Conservation (phyloP, 2,113 vertebrate species). For the Aplodontia rufa region DNA sequence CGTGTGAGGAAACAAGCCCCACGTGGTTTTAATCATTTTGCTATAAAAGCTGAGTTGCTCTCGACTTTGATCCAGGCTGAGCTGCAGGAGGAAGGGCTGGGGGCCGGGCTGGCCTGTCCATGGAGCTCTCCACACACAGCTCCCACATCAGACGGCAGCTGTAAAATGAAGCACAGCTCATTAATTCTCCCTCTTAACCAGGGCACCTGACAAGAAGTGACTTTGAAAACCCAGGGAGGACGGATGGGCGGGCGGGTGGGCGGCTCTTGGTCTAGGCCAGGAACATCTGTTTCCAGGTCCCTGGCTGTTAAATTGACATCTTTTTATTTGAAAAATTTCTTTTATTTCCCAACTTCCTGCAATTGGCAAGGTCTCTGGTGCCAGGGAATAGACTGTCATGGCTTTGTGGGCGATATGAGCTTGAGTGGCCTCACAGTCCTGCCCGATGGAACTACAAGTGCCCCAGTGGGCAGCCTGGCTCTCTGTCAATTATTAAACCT, state of each 20-base stretch:
- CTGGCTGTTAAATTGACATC: constrained; percentile 88
- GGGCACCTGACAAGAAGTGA: constrained; percentile 89
- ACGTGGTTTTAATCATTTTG: constrained; percentile 85
- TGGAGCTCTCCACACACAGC: constrained; percentile 77
- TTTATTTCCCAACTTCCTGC: constrained; percentile 88
- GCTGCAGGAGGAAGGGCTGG: constrained; percentile 76
- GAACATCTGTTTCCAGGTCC: constrained; percentile 89
- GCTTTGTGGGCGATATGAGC: constrained; percentile 80
- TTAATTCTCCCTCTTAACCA: constrained; percentile 90
- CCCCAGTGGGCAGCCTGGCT: constrained; percentile 71
- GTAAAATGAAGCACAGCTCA: constrained; percentile 90
- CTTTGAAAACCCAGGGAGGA: constrained; percentile 86
- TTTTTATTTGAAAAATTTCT: constrained; percentile 89
- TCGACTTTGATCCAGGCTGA: constrained; percentile 85
- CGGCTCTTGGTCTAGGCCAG: constrained; percentile 78
- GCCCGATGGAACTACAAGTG: constrained; percentile 61
- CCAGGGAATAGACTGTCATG: constrained; percentile 82
- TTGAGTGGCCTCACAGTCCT: constrained; percentile 75
- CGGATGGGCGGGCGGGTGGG: constrained; percentile 74
- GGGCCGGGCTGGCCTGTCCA: constrained; percentile 80
- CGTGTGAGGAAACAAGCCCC: constrained; percentile 83
- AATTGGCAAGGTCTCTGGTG: constrained; percentile 85
- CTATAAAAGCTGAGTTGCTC: constrained; percentile 83
- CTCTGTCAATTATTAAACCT: constrained; percentile 85
- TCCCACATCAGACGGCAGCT: constrained; percentile 87